A percentile compares a stretch with the other conserved stretches of the same genome.
These are phyloP conservation scores for Atrina japonica DNA, from an alignment of 2,888 invertebrate genomes.

Conservation along the genomic window DNA sequence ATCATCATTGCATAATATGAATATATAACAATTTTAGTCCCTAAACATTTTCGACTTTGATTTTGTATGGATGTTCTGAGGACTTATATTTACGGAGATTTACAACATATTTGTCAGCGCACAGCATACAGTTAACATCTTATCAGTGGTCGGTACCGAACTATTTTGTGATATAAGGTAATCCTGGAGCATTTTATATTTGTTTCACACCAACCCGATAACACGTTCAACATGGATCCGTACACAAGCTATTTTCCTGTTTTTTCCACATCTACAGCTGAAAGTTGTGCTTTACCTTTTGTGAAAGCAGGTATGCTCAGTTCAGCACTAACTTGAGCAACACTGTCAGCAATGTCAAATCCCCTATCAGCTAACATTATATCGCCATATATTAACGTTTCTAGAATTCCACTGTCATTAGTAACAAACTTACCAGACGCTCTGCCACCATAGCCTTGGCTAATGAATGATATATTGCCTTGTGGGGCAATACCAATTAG, in stretches of 20 bases:
- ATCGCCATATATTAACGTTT: constrained; percentile 45
- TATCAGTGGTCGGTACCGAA: neutral
- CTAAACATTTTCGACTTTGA: too few relatives aligned
- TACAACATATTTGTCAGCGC: too few relatives aligned
- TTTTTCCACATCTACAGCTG: constrained; percentile 40
- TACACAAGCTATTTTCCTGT: constrained; percentile 46
- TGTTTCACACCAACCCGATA: constrained; percentile 46
- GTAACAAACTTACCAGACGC: constrained; percentile 56
- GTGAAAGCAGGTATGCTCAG: constrained; percentile 49
- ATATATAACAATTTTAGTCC: too few relatives aligned
- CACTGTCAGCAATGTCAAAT: constrained; percentile 48
- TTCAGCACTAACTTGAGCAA: constrained; percentile 33
- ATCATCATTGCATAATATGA: too few relatives aligned
- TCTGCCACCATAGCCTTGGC: constrained; percentile 61
- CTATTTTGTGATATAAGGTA: neutral
- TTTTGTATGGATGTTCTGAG: too few relatives aligned
- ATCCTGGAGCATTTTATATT: constrained; percentile 39
- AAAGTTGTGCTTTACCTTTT: constrained; percentile 43
- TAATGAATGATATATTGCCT: constrained; percentile 55
- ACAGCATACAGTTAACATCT: constrained; percentile 1
- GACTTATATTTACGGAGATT: too few relatives aligned
- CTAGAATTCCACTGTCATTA: constrained; percentile 48
- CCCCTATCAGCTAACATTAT: constrained; percentile 58
- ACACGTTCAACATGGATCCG: constrained; percentile 53
- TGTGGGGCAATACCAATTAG: constrained; percentile 61